Conservation (phyloP, 2,797 vertebrate genomes). For the Platalea minor region DNA sequence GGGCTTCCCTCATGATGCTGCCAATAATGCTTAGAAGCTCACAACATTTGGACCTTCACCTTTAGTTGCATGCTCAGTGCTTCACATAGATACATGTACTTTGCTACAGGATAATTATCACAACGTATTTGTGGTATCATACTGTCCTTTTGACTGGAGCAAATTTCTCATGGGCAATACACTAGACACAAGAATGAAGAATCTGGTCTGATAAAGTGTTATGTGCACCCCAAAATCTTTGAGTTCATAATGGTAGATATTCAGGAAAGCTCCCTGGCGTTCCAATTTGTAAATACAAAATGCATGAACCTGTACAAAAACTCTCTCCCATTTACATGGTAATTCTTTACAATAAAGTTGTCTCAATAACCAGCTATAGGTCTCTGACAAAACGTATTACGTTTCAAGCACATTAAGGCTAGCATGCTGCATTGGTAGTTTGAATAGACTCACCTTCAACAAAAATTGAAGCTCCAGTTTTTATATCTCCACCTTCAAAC, state of each 20-base stretch:
- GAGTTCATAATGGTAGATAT: background rate
- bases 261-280: background rate
- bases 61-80: background rate
- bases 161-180: background rate
- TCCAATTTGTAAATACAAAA: background rate
- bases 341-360: background rate
- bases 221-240: background rate
- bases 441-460: conserved; percentile 78
- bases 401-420: background rate
- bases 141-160: background rate
- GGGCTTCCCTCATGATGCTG: background rate
- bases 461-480: conserved; percentile 82
- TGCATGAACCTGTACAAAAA: background rate
- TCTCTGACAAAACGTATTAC: background rate
- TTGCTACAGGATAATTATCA: background rate
- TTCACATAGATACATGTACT: background rate
- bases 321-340: background rate
- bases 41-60: background rate
- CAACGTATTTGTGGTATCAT: background rate
- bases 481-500: conserved; percentile 83
- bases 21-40: background rate
- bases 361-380: background rate
- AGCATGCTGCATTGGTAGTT: background rate
- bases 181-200: background rate
- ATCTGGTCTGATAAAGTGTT: background rate